Conservation (phyloP, 2,113 vertebrate species). For the Panthera uncia region DNA sequence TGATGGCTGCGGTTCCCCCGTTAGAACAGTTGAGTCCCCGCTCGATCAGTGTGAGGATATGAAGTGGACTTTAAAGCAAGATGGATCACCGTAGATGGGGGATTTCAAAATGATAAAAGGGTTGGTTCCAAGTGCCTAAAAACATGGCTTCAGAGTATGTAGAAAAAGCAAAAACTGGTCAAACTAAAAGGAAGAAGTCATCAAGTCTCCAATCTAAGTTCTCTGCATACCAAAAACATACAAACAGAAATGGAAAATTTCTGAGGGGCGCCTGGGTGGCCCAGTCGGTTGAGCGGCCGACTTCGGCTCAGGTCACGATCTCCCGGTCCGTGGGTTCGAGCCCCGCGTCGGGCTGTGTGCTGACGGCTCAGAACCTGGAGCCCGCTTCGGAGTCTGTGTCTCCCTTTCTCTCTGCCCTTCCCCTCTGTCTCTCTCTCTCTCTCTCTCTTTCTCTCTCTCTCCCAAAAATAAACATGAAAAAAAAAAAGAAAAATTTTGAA, state of each 20-base stretch:
- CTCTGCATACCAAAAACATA: neutral
- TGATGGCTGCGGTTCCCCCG: neutral
- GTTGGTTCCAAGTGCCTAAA: neutral
- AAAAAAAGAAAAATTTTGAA: neutral
- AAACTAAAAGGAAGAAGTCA: neutral
- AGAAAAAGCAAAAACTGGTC: neutral
- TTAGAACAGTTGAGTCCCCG: neutral
- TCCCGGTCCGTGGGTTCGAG: too few species aligned
- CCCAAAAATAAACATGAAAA: too few species aligned
- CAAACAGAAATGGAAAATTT: neutral
- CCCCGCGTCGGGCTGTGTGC: too few species aligned
- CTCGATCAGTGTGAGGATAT: neutral
- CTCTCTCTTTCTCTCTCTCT: too few species aligned
- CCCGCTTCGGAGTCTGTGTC: too few species aligned
- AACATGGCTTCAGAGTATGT: neutral
- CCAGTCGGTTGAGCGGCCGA: too few species aligned
- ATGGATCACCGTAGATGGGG: neutral
- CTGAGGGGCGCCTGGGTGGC: too few species aligned
- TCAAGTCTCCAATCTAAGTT: neutral
- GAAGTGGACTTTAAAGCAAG: neutral
- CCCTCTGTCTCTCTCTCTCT: too few species aligned
- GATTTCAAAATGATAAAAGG: neutral
- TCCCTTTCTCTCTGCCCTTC: too few species aligned
- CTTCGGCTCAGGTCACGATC: too few species aligned
- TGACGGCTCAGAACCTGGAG: too few species aligned